Conservation (phyloP, 2,113 vertebrate species). For the Tyrannus savana region DNA sequence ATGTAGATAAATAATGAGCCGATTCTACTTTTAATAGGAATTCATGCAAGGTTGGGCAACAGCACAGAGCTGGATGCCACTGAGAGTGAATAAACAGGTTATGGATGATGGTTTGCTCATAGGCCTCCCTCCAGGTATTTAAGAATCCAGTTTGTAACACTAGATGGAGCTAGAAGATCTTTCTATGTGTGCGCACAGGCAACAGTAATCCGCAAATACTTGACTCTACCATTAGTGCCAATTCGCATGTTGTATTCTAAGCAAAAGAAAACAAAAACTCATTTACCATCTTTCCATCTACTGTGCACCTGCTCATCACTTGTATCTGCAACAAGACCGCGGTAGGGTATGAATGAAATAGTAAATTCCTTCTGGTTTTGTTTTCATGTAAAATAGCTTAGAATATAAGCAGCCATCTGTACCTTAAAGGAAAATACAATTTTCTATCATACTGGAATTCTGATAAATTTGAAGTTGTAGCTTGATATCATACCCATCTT, state of each 20-base stretch:
- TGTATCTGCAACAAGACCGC: constrained; percentile 20
- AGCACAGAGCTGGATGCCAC: not conserved
- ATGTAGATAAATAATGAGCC: not conserved
- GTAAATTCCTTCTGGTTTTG: constrained; percentile 58
- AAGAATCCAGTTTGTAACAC: constrained; percentile 32
- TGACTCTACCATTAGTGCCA: not conserved
- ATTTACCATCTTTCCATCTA: constrained; percentile 53
- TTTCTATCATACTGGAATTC: not conserved
- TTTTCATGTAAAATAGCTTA: constrained; percentile 37
- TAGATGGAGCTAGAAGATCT: constrained; percentile 70
- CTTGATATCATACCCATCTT: not conserved
- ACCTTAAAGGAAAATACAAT: constrained; percentile 15
- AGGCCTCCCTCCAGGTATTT: not conserved
- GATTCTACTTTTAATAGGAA: not conserved
- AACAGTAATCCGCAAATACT: not conserved
- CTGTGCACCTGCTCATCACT: constrained; percentile 47
- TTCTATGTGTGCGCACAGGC: not conserved
- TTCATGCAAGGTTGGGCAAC: not conserved
- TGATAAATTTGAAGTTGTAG: not conserved
- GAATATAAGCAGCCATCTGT: constrained; percentile 55
- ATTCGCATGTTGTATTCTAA: constrained; percentile 21
- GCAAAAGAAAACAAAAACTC: constrained; percentile 18
- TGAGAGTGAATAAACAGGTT: not conserved
- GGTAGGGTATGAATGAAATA: constrained; percentile 31
- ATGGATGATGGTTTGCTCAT: not conserved